These are phyloP conservation scores for Phodopus roborovskii DNA, from an alignment of 2,113 vertebrate species.

Conservation along the genomic window DNA sequence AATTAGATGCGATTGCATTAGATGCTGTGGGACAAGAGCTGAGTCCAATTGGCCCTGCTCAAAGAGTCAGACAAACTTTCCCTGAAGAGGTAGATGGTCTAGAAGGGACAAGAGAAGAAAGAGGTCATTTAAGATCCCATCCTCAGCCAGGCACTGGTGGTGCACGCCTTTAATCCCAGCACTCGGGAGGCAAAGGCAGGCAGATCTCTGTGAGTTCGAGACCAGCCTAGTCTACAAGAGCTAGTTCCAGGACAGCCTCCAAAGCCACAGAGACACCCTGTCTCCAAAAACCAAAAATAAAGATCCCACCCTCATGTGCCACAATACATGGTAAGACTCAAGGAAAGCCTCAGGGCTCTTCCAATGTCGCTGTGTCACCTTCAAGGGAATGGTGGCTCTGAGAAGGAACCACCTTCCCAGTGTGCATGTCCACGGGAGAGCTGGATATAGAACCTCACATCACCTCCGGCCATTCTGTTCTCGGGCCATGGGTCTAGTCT, in stretches of 20 bases:
- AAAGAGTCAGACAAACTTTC: not conserved
- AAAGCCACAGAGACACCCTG: too few species aligned
- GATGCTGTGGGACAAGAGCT: not conserved
- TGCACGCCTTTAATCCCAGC: too few species aligned
- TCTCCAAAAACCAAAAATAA: too few species aligned
- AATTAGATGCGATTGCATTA: not conserved
- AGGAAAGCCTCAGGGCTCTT: not conserved
- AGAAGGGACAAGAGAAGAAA: not conserved
- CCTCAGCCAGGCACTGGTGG: too few species aligned
- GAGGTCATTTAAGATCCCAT: not conserved
- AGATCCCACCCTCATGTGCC: not conserved
- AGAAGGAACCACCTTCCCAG: not conserved
- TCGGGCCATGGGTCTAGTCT: not conserved
- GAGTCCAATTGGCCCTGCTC: not conserved
- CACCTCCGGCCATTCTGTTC: not conserved
- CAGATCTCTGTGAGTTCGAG: too few species aligned
- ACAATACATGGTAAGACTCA: not conserved
- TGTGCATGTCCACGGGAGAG: not conserved
- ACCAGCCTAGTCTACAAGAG: too few species aligned
- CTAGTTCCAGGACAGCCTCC: too few species aligned
- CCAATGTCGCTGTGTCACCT: not conserved
- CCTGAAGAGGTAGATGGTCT: not conserved
- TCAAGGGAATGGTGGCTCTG: not conserved
- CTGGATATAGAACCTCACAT: accelerated
- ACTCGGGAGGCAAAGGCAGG: too few species aligned